Evolutionary conservation across 2,113 vertebrate genomes (phyloP), one percentile per base, ranked within the genome.

Genomic region (Platanista minor): DNA sequence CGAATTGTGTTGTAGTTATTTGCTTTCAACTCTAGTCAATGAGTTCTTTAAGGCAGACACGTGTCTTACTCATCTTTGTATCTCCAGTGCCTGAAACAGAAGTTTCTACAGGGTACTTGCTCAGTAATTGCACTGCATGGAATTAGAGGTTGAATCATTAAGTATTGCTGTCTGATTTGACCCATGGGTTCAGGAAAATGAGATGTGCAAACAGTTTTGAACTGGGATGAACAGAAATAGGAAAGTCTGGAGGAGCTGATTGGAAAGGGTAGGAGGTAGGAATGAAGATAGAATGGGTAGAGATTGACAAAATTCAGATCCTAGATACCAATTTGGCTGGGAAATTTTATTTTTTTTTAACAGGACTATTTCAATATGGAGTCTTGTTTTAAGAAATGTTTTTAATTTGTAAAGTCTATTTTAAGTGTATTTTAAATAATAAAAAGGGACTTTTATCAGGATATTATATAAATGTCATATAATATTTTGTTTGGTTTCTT

Each of bases 401-500:
- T 61, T 80, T 69, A 87, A 46, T 69, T 91, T 83, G 74, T 81
- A 87, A 92, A 93, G 49, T 17, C 43, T 75, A 43, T 66, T 81
- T 96, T 78, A 82, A 54, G 21, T 94, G 15, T 74, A 67, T 83
- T 91, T 75, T 49, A 96, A 97, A 33, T 29, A 86, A 71, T 52
- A 25, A 71, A 75, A 92, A 93, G 20, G 14, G 7, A 66, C 20
- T 95, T 1, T 81, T 74, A 78, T 83, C 12, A 43, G 64, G 12
- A 39, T 3, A 31, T 74, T 78, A 77, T 59, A 29, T 93, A 69
- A 86, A 80, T 52, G 33, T 61, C 85, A 43, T 62, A 41, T 91
- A 82, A 49, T 94, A 20, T 92, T 94, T 96, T 81, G 4, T 83
- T 89, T 71, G 75, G 1, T 57, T 92, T 94, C 82, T 97, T 97